These are phyloP conservation scores for Sarcophaga carnaria DNA, from an alignment of 2,888 invertebrate genomes.

Conservation along the genomic window DNA sequence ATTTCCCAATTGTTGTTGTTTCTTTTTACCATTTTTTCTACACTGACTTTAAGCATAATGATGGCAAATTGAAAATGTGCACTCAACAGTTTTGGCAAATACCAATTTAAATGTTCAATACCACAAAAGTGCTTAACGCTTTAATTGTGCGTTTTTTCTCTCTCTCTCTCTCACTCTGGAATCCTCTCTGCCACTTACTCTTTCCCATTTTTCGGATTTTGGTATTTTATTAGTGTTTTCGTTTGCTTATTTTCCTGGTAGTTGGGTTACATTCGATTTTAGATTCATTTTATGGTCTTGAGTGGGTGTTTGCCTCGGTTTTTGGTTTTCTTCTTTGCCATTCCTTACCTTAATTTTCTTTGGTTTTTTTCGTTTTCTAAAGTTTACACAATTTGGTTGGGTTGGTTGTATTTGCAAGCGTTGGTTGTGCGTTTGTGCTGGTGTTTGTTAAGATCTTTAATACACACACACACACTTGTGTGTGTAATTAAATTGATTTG, in stretches of 20 bases:
- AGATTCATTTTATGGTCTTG: not conserved
- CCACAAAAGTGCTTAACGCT: constrained; percentile 66
- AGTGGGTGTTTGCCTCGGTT: not conserved
- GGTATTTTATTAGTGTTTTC: constrained; percentile 31
- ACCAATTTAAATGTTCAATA: constrained; percentile 71
- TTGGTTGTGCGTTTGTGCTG: constrained; percentile 30
- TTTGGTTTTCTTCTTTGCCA: not conserved
- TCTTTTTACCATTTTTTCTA: not conserved
- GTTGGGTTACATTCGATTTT: constrained; percentile 18
- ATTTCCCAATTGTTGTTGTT: not conserved
- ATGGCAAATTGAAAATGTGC: constrained; percentile 70
- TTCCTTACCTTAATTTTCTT: not conserved
- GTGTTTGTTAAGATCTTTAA: no score
- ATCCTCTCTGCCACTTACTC: not conserved
- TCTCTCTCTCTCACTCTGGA: not conserved
- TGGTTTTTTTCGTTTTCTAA: constrained; percentile 10
- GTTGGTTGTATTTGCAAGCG: constrained; percentile 13
- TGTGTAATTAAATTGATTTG: constrained; percentile 66
- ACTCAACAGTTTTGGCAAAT: constrained; percentile 71
- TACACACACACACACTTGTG: constrained; percentile 25
- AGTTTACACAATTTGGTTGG: not conserved
- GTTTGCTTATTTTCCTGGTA: constrained; percentile 16
- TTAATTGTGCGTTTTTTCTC: constrained; percentile 64
- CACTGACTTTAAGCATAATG: constrained; percentile 55
- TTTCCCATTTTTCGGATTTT: no score